A percentile compares a stretch with the other conserved stretches of the same genome.
These are phyloP conservation scores for Panagrolaimus sp. DNA, from an alignment of 1,140 invertebrate genomes.

Conservation along the genomic window DNA sequence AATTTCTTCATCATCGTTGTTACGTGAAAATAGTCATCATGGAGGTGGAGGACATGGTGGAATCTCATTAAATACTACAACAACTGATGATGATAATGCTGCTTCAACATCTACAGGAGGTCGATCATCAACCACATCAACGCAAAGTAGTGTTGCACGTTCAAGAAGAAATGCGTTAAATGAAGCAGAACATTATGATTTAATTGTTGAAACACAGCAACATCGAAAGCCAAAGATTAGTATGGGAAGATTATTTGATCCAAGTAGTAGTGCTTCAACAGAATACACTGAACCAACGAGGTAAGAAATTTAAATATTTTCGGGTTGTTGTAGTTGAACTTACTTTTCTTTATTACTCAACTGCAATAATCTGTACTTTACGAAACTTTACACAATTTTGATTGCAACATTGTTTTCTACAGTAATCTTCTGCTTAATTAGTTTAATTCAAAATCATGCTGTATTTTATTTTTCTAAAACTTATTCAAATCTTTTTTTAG, in stretches of 20 bases:
- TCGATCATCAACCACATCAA: not conserved
- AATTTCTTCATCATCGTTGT: constrained; percentile 29
- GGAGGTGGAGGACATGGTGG: too few relatives aligned
- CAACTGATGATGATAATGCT: constrained; percentile 1
- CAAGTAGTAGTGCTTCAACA: not conserved
- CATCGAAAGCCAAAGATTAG: constrained; percentile 35
- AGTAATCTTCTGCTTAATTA: too few relatives aligned
- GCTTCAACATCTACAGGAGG: constrained; percentile 4
- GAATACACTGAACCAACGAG: constrained; percentile 45
- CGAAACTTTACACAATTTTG: too few relatives aligned
- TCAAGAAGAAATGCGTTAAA: constrained; percentile 43
- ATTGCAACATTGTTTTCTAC: too few relatives aligned
- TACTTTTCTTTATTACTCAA: too few relatives aligned
- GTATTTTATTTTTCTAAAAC: too few relatives aligned
- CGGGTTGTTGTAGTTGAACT: constrained; percentile 4
- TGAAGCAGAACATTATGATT: constrained; percentile 38
- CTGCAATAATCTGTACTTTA: too few relatives aligned
- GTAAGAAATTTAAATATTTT: constrained; percentile 13
- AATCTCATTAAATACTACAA: too few relatives aligned
- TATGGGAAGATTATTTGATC: constrained; percentile 22
- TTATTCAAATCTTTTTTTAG: not conserved
- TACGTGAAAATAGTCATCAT: constrained; percentile 11
- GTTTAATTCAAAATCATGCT: too few relatives aligned
- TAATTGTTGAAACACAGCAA: constrained; percentile 27
- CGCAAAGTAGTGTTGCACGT: constrained; percentile 13